Evolutionary conservation across 2,888 invertebrate genomes (phyloP), one percentile per base, ranked within the genome.

Genomic region (Hermaeophaga mercurialis): DNA sequence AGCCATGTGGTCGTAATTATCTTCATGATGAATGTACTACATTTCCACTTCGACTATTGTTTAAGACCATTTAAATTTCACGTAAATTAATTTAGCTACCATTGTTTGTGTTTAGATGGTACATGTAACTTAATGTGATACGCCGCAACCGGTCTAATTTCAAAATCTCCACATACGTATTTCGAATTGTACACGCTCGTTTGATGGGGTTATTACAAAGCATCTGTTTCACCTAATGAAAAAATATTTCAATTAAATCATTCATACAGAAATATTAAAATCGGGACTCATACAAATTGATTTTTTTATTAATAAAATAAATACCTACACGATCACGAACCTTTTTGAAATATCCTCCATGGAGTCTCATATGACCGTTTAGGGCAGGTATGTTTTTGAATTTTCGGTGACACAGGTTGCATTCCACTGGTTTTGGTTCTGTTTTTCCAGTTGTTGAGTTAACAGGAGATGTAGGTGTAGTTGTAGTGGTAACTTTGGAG

Each of bases 321-420:
- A 31, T 31, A 31, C 31, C 31, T 31, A 31, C 31, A 31, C 31
- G 31, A 31, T 31, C 31, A 54, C 50, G 22, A 78, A 90, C 90
- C 86, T 94, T 94, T 79, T 96, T 96, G 74, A 95, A 93, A 79
- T 96, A 97, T 54, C 97, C 96, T 38, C 97, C 97, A 78, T 98
- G 97, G 62, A 97, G 83, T 71, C 97, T 84, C 97, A 97, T 97
- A 76, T 97, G 97, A 6, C 97, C 97, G 79, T 98, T 98, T 54
- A 98, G 85, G 19, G 97, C 97, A 15, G 96, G 96, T 78, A 96
- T 91, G 78, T 96, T 97, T 81, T 97, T 97, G 81, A 97, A 98
- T 76, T 93, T 91, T 68, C 96, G 85, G 79, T 94, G 92, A 77
- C 97, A 98, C 58, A 96, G 84, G 79, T 92, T 94, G 80, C 97